Conservation (phyloP, 2,888 invertebrate species). For the Harpalus rufipes region DNA sequence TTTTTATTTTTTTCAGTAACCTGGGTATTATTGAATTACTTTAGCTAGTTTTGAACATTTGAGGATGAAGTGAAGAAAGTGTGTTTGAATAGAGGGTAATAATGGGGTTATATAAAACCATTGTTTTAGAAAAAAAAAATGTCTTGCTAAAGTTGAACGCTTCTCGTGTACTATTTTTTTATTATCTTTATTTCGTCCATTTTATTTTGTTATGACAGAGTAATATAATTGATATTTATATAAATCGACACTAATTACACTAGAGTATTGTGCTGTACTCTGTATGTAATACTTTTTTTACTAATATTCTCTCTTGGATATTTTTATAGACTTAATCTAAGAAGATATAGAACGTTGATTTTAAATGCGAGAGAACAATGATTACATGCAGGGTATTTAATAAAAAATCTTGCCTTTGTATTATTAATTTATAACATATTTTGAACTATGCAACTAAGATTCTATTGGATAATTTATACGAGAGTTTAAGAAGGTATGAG, state of each 20-base stretch:
- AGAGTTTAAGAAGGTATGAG: conserved; percentile 47
- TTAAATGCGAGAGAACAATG: conserved; percentile 47
- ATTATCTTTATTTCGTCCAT: conserved; percentile 59
- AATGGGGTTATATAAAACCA: neutral
- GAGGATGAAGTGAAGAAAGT: too few relatives aligned
- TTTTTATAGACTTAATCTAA: conserved; percentile 20
- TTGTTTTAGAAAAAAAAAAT: neutral
- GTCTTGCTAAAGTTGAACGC: neutral
- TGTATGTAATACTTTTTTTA: conserved; percentile 55
- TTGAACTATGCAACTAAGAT: conserved; percentile 51
- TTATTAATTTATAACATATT: conserved; percentile 52
- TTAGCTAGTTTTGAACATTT: too few relatives aligned
- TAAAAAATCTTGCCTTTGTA: conserved; percentile 59
- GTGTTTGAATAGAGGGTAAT: too few relatives aligned
- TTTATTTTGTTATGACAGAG: conserved; percentile 50
- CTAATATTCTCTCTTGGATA: conserved; percentile 34
- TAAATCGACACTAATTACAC: conserved; percentile 29
- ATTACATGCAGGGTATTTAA: conserved; percentile 59
- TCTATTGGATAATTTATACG: conserved; percentile 38
- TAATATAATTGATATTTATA: conserved; percentile 57
- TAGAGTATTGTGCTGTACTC: conserved; percentile 42
- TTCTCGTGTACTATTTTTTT: conserved; percentile 7
- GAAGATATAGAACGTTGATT: conserved; percentile 28
- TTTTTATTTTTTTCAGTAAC: too few relatives aligned
- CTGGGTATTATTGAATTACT: too few relatives aligned